Evolutionary conservation across 1,140 invertebrate species (phyloP).

Genomic region (Solen grandis): DNA sequence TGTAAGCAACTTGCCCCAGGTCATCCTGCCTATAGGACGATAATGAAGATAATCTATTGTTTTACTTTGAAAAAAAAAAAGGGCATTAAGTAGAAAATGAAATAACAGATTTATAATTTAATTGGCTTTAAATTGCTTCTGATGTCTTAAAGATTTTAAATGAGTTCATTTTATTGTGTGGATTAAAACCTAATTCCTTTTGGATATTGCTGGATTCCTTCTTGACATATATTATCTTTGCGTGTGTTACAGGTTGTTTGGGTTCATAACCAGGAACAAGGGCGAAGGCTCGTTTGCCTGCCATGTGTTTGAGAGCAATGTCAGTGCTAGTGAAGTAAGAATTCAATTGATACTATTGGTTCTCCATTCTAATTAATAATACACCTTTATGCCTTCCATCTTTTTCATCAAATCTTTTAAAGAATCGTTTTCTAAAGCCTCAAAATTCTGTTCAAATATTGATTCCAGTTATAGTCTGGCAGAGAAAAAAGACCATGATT

Average conservation of each 20-base stretch:
- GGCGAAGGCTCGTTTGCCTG: conserved; percentile 74
- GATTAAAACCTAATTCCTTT: too few relatives aligned
- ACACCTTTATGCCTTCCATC: neutral
- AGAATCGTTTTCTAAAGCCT: neutral
- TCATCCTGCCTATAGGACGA: neutral
- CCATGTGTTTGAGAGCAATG: conserved; percentile 79
- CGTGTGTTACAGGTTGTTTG: conserved; percentile 78
- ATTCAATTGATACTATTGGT: too few relatives aligned
- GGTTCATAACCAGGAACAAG: conserved; percentile 77
- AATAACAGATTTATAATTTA: too few relatives aligned
- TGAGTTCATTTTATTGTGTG: too few relatives aligned
- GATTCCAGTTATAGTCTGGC: neutral
- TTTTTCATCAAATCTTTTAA: neutral
- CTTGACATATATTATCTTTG: too few relatives aligned
- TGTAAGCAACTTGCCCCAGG: neutral
- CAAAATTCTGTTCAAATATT: neutral
- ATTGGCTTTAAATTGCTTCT: too few relatives aligned
- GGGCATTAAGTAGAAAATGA: too few relatives aligned
- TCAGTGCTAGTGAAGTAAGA: conserved; percentile 76
- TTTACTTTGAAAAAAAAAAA: too few relatives aligned
- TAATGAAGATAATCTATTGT: too few relatives aligned
- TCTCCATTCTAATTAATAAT: neutral
- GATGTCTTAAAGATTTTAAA: too few relatives aligned
- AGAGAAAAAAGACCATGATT: neutral
- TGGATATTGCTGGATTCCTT: too few relatives aligned